phyloP scores from a whole-genome alignment of 2,113 vertebrate genomes.

The Bostrychus sinensis region DNA sequence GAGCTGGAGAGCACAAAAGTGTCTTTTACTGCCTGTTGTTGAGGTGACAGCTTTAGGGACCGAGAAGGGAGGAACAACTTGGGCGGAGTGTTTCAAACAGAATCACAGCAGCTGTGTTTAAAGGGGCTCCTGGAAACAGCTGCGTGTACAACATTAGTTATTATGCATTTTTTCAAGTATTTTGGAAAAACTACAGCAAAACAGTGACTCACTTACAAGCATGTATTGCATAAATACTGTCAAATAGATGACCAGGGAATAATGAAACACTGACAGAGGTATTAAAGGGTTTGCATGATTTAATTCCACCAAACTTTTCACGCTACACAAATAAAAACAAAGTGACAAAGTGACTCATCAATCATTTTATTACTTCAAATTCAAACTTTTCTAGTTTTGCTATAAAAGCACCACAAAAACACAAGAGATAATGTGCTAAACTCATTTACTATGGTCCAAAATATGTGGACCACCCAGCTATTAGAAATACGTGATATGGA shows the following conservation, averaged over 20 bases:
- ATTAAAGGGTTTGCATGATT: neutral
- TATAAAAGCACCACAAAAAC: neutral
- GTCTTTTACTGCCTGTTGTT: slow-evolving; percentile 72
- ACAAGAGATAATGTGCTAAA: neutral
- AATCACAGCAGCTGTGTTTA: slow-evolving; percentile 76
- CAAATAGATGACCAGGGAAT: slow-evolving; percentile 38
- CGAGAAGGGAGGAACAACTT: slow-evolving; percentile 67
- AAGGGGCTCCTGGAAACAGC: slow-evolving; percentile 80
- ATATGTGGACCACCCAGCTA: neutral
- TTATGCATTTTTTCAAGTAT: slow-evolving; percentile 76
- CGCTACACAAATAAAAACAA: neutral
- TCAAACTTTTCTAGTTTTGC: neutral
- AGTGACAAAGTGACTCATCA: neutral
- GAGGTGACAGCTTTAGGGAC: slow-evolving; percentile 77
- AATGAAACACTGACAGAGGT: slow-evolving; percentile 10
- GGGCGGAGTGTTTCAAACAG: slow-evolving; percentile 67
- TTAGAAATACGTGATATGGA: neutral
- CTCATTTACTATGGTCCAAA: neutral
- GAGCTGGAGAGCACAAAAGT: slow-evolving; percentile 61
- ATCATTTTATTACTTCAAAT: neutral
- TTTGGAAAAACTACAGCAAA: slow-evolving; percentile 68
- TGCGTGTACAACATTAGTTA: slow-evolving; percentile 63
- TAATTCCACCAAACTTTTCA: neutral
- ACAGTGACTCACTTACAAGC: slow-evolving; percentile 63
- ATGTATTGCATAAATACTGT: slow-evolving; percentile 56